phyloP scores from a whole-genome alignment of 2,888 invertebrate species.

The Eupithecia centaureata region DNA sequence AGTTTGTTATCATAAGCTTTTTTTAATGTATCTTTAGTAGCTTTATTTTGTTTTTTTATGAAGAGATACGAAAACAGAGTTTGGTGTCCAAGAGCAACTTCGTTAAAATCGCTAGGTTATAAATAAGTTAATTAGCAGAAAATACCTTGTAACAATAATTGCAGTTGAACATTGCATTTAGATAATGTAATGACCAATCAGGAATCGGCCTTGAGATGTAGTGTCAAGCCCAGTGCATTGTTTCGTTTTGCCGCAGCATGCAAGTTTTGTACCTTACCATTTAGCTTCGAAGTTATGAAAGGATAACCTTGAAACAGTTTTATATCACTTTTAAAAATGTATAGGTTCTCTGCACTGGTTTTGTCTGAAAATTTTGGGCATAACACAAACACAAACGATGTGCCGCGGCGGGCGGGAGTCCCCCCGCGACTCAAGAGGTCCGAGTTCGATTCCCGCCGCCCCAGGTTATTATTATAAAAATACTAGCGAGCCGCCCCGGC shows the following conservation, averaged over 20 bases:
- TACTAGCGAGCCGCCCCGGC: no score
- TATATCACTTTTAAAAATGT: neutral
- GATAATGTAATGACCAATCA: constrained; percentile 14
- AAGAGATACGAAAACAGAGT: no score
- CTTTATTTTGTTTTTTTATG: no score
- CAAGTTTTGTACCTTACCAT: constrained; percentile 15
- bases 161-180: constrained; percentile 14
- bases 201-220: constrained; percentile 20
- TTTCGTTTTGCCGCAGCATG: constrained; percentile 19
- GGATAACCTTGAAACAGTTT: neutral
- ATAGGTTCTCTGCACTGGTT: neutral
- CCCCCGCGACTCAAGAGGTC: no score
- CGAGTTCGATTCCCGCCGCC: no score
- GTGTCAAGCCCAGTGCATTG: constrained; percentile 19
- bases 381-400: no score
- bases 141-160: constrained; percentile 29
- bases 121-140: neutral
- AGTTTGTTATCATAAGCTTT: no score
- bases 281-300: neutral
- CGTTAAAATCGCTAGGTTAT: no score
- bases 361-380: neutral
- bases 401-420: no score
- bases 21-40: no score
- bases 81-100: no score
- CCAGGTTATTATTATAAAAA: no score